Evolutionary conservation across 2,113 vertebrate genomes (phyloP).

Genomic region (Peucedramus taeniatus): DNA sequence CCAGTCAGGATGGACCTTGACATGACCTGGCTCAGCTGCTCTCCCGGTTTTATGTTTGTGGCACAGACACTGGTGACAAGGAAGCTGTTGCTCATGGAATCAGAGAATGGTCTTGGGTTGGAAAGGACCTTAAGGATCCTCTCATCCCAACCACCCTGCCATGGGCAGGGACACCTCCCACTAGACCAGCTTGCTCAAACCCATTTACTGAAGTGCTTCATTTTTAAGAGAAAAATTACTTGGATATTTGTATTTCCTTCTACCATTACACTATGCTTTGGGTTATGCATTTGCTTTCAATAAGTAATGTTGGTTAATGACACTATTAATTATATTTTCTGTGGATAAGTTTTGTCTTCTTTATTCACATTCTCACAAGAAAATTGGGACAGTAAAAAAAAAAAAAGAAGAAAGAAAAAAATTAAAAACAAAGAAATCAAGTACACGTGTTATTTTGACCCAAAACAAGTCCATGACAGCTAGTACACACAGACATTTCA

Average conservation of each 20-base stretch:
- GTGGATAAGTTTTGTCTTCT: neutral
- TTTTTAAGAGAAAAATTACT: neutral
- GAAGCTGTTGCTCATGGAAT: neutral
- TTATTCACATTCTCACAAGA: neutral
- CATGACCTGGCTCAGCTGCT: neutral
- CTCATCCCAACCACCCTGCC: neutral
- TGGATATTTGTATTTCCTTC: neutral
- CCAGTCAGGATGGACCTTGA: neutral
- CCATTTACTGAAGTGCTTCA: neutral
- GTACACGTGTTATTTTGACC: conserved; percentile 6
- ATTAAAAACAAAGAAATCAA: conserved; percentile 6
- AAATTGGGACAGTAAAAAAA: neutral
- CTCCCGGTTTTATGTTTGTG: neutral
- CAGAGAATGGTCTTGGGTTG: neutral
- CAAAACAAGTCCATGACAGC: conserved; percentile 47
- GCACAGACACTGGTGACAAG: neutral
- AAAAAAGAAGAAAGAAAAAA: neutral
- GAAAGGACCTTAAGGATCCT: neutral
- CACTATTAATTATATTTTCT: neutral
- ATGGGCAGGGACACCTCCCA: neutral
- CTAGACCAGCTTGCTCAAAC: neutral
- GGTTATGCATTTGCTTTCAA: neutral
- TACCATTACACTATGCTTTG: neutral
- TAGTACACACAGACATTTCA: conserved; percentile 57
- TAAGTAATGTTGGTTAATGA: neutral